These are phyloP conservation scores for Lepisosteus oculatus DNA, from an alignment of 2,113 vertebrate genomes.

Conservation along the genomic window DNA sequence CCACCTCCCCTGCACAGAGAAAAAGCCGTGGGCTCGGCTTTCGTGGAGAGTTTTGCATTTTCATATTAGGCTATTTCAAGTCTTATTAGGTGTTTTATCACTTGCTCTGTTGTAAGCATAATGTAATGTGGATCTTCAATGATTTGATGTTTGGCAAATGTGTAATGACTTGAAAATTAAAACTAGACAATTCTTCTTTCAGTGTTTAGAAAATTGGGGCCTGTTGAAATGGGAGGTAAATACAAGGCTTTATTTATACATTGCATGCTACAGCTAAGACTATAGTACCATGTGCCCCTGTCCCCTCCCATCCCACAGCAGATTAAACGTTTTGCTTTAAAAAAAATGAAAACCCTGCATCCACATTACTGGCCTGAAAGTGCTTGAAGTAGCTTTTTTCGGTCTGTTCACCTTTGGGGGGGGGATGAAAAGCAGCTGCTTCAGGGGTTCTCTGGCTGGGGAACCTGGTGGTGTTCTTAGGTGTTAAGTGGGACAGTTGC, in stretches of 20 bases:
- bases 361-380: conserved; percentile 22
- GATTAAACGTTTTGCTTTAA: background rate
- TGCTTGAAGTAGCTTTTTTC: conserved; percentile 30
- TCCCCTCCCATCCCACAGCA: too few relatives aligned
- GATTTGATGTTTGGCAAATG: conserved; percentile 52
- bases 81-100: too few relatives aligned
- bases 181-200: conserved; percentile 26
- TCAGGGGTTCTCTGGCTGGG: too few relatives aligned
- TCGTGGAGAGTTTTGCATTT: too few relatives aligned
- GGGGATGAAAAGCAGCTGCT: background rate
- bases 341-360: background rate
- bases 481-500: background rate
- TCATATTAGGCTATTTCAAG: too few relatives aligned
- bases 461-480: background rate
- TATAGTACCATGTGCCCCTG: background rate
- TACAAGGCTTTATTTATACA: conserved; percentile 23
- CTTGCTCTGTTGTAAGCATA: too few relatives aligned
- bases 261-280: conserved; percentile 16
- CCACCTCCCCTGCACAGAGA: too few relatives aligned
- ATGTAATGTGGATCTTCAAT: conserved; percentile 16
- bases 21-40: too few relatives aligned
- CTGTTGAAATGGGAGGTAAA: conserved; percentile 38
- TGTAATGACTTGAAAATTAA: conserved; percentile 43
- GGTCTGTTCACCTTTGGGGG: conserved; percentile 18
- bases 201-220: conserved; percentile 32